Evolutionary conservation across 2,888 invertebrate species (phyloP), one percentile per base, ranked within the genome.

Genomic region (Sarcophaga subvicina): DNA sequence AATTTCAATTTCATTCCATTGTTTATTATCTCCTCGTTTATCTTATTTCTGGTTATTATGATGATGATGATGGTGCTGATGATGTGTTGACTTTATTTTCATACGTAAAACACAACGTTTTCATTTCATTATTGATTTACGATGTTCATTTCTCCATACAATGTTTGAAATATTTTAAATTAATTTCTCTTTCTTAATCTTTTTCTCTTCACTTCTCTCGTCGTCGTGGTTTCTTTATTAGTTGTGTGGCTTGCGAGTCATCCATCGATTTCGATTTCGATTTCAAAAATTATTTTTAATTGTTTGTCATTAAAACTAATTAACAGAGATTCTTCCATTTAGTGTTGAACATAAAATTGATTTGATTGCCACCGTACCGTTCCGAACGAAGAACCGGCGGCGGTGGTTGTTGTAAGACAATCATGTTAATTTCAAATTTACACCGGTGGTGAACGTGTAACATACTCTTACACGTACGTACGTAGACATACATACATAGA

Each of bases 261-360:
- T 10, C 3, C 59, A n/a, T 54, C 59, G 22, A 22, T 22, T 22
- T 22, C 76, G 45, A 73, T 71, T 47, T 70, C 66, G 72, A 63
- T 80, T 75, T 83, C n/a, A 66, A 60, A 37, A 59, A 37, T 37
- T 37, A 76, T 25, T 79, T 71, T 83, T 83, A 73, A 80, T 83
- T 78, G 77, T 54, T 71, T 67, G 85, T 86, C 87, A 89, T 88
- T 87, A 86, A 89, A 87, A 85, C 88, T 90, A 89, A 90, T 90
- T 90, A 90, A 89, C 89, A 89, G 88, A 89, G 88, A 88, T 83
- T 88, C 83, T 83, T 88, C 83, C 71, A 80, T 88, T 89, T 89
- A 83, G 88, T 88, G 88, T 88, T 87, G 63, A 89, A 89, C 88
- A 89, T 84, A 86, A 78, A 89, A 88, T 88, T 88, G 88, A 89